Conservation (phyloP, 2,113 vertebrate genomes). For the Dryoscopus gambensis region DNA sequence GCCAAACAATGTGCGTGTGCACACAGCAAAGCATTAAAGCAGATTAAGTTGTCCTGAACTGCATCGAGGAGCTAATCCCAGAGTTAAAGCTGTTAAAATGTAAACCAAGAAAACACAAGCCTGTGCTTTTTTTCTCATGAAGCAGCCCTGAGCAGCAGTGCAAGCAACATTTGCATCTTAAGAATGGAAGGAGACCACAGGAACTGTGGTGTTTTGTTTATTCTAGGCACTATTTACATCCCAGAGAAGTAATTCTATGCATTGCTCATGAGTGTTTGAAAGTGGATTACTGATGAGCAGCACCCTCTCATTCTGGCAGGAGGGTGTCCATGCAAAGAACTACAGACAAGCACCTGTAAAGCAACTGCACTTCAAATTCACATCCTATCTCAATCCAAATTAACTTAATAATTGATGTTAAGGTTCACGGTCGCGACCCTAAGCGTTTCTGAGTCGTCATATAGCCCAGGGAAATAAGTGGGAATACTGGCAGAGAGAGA, state of each 20-base stretch:
- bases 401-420: background rate
- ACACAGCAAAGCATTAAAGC: background rate
- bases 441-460: background rate
- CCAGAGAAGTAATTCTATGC: background rate
- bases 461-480: background rate
- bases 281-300: slow-evolving; percentile 5
- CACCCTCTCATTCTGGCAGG: background rate
- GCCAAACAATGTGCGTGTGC: background rate
- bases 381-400: background rate
- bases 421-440: background rate
- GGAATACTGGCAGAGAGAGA: background rate
- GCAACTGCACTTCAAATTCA: background rate
- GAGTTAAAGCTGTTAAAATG: background rate
- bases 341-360: background rate
- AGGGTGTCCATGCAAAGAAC: background rate
- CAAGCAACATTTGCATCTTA: slow-evolving; percentile 20
- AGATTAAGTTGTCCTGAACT: background rate
- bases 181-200: background rate
- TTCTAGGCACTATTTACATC: background rate
- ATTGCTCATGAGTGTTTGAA: background rate
- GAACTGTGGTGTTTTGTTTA: background rate
- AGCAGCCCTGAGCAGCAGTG: background rate
- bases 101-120: background rate
- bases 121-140: background rate
- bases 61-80: background rate